phyloP scores from a whole-genome alignment of 2,797 vertebrate species.

The Mastacembelus armatus region DNA sequence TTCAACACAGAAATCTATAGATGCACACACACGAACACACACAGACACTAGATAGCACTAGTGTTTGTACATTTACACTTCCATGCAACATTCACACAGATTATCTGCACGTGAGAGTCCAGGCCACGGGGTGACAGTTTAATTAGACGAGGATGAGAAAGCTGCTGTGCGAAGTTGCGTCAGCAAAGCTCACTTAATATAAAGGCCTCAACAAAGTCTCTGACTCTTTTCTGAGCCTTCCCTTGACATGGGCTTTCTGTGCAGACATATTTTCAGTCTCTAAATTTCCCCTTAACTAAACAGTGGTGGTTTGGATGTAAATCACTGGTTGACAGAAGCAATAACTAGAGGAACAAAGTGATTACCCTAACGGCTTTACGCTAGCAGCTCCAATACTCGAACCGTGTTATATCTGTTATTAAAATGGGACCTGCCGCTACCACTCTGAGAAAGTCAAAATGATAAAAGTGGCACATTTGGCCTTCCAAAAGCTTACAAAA shows the following conservation, averaged over 20 bases:
- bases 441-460: too few relatives aligned
- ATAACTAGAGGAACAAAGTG: not conserved
- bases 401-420: too few relatives aligned
- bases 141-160: constrained; percentile 26
- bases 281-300: too few relatives aligned
- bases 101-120: constrained; percentile 30
- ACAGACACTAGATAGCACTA: not conserved
- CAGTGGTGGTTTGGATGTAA: constrained; percentile 8
- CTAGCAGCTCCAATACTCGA: too few relatives aligned
- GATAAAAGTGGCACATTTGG: too few relatives aligned
- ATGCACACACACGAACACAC: constrained; percentile 1
- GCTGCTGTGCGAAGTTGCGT: constrained; percentile 11
- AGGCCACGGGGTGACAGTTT: too few relatives aligned
- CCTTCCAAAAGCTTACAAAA: too few relatives aligned
- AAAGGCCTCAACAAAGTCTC: constrained; percentile 18
- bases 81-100: not conserved
- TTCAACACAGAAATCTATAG: too few relatives aligned
- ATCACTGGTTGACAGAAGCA: constrained; percentile 27
- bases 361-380: too few relatives aligned
- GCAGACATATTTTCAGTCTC: constrained; percentile 2
- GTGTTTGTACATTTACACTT: constrained; percentile 26
- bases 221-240: not conserved
- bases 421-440: too few relatives aligned
- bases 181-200: constrained; percentile 11
- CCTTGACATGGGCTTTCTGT: constrained; percentile 12